A percentile compares a stretch with the other conserved stretches of the same genome.
These are phyloP conservation scores for Yponomeuta malinellus DNA, from an alignment of 2,888 invertebrate genomes.

Conservation along the genomic window DNA sequence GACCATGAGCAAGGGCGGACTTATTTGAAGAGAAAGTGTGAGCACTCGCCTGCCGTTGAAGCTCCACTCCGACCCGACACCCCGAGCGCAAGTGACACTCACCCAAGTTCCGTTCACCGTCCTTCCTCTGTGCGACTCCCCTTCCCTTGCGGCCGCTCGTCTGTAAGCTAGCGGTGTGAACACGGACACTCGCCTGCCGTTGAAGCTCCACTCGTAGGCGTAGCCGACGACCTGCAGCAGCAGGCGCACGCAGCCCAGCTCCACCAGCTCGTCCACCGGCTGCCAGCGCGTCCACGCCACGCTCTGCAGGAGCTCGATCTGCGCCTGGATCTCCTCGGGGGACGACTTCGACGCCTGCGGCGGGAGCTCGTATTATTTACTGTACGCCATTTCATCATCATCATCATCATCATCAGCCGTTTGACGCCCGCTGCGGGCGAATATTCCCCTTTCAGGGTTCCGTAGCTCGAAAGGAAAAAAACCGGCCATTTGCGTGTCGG, in stretches of 20 bases:
- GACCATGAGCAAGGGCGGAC: too few relatives aligned
- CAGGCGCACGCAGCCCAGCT: conserved; percentile 87
- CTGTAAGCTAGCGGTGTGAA: background rate
- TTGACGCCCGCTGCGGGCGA: too few relatives aligned
- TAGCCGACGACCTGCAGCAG: conserved; percentile 91
- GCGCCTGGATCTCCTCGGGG: conserved; percentile 89
- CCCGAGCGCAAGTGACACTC: conserved; percentile 83
- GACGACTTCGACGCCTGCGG: conserved; percentile 78
- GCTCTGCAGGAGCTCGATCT: conserved; percentile 87
- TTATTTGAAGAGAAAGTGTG: too few relatives aligned
- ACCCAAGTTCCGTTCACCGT: conserved; percentile 79
- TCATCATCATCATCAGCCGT: too few relatives aligned
- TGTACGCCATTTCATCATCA: too few relatives aligned
- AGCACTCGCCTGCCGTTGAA: too few relatives aligned
- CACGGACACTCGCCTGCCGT: conserved; percentile 76
- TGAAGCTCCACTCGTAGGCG: conserved; percentile 94
- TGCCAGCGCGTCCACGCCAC: conserved; percentile 84
- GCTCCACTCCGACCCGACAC: too few relatives aligned
- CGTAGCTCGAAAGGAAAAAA: too few relatives aligned
- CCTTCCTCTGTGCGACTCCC: conserved; percentile 55
- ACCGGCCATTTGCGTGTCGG: too few relatives aligned
- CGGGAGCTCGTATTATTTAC: background rate
- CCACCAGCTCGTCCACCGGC: conserved; percentile 91
- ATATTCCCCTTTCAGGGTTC: too few relatives aligned
- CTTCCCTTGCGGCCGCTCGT: conserved; percentile 34